Conservation (phyloP, 1,140 invertebrate species). For the Eciton burchellii region DNA sequence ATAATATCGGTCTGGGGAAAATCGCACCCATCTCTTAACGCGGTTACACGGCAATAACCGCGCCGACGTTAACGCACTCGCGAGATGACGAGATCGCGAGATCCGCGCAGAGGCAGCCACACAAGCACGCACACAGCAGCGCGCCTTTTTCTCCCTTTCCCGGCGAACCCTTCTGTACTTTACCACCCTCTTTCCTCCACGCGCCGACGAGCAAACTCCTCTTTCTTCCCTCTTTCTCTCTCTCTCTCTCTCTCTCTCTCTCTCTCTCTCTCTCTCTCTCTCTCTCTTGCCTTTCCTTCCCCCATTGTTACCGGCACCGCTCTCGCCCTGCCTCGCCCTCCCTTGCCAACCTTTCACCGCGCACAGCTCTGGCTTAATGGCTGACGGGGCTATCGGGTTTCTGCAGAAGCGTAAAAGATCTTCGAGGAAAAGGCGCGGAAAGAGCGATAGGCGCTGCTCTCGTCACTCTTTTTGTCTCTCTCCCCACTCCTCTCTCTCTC, state of each 20-base stretch:
- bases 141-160: slow-evolving; percentile 52
- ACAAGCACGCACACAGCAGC: slow-evolving; percentile 8
- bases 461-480: slow-evolving; percentile 37
- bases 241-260: slow-evolving; percentile 45
- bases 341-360: slow-evolving; percentile 70
- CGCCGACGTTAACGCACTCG: slow-evolving; percentile 49
- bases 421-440: slow-evolving; percentile 70
- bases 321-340: slow-evolving; percentile 66
- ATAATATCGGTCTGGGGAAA: slow-evolving; percentile 14
- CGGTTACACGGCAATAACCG: slow-evolving; percentile 29
- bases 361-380: slow-evolving; percentile 78
- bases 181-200: slow-evolving; percentile 31
- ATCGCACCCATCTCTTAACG: slow-evolving; percentile 24
- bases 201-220: slow-evolving; percentile 32
- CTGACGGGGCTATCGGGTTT: slow-evolving; percentile 80
- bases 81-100: slow-evolving; percentile 61
- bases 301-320: slow-evolving; percentile 64
- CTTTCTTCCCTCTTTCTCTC: not conserved
- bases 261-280: not conserved
- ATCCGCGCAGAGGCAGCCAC: slow-evolving; percentile 26
- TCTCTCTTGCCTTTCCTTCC: slow-evolving; percentile 43
- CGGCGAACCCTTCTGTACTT: slow-evolving; percentile 36
- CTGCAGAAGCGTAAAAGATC: slow-evolving; percentile 81
- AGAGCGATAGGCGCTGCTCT: slow-evolving; percentile 56
- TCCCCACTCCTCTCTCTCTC: slow-evolving; percentile 24